phyloP scores from a whole-genome alignment of 2,888 invertebrate genomes.

The Dusona sp. region DNA sequence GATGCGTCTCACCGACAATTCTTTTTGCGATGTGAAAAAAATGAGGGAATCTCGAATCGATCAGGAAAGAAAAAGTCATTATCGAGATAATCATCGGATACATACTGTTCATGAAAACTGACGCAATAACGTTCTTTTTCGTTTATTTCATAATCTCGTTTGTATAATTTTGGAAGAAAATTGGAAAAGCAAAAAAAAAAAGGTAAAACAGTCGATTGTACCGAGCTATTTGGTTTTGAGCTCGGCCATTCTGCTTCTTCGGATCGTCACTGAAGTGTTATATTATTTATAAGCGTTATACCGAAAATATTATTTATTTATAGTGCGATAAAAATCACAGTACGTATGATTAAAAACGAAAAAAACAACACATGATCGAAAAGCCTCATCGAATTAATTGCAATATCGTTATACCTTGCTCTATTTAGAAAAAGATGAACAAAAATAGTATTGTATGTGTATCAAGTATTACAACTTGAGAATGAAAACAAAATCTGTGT shows the following conservation, averaged over 20 bases:
- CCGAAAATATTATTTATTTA: slow-evolving; percentile 68
- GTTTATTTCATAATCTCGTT: slow-evolving; percentile 31
- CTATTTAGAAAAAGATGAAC: slow-evolving; percentile 19
- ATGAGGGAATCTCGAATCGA: slow-evolving; percentile 7
- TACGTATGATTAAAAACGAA: slow-evolving; percentile 12
- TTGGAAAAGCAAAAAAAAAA: neutral
- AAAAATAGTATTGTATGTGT: slow-evolving; percentile 42
- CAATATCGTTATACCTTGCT: slow-evolving; percentile 40
- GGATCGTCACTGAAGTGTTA: slow-evolving; percentile 60
- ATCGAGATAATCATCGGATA: neutral
- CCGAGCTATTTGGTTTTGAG: neutral
- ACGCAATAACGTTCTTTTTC: slow-evolving; percentile 43
- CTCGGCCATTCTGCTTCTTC: slow-evolving; percentile 38
- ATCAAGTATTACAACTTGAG: slow-evolving; percentile 23
- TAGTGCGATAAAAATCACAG: slow-evolving; percentile 46
- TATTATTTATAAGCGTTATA: slow-evolving; percentile 69
- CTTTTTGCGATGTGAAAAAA: slow-evolving; percentile 38
- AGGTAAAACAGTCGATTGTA: neutral
- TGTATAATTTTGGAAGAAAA: slow-evolving; percentile 38
- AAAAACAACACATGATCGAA: slow-evolving; percentile 19
- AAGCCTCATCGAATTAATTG: slow-evolving; percentile 29
- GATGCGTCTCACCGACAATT: neutral
- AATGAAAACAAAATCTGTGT: slow-evolving; percentile 47
- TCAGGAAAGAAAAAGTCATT: slow-evolving; percentile 25
- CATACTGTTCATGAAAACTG: neutral